Evolutionary conservation across 2,888 invertebrate genomes (phyloP).

Genomic region (Spisula solida): DNA sequence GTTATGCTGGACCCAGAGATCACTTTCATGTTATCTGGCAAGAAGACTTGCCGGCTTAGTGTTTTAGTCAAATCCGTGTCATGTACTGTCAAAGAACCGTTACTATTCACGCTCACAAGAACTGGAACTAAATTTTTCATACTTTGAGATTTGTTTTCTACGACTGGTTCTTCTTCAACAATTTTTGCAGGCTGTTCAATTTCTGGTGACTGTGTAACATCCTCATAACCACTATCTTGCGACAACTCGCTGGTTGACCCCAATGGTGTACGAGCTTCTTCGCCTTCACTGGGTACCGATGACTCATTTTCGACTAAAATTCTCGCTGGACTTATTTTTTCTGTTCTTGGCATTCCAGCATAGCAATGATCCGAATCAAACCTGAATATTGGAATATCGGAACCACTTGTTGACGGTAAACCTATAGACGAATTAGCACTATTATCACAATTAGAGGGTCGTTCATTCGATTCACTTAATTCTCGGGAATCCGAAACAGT

Average conservation of each 20-base stretch:
- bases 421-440: conserved; percentile 47
- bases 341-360: conserved; percentile 65
- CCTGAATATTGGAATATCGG: conserved; percentile 54
- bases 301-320: conserved; percentile 42
- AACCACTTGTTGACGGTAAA: conserved; percentile 38
- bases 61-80: conserved; percentile 56
- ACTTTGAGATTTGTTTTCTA: conserved; percentile 10
- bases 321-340: conserved; percentile 45
- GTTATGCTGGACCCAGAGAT: conserved; percentile 63
- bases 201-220: conserved; percentile 71
- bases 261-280: conserved; percentile 52
- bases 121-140: conserved; percentile 67
- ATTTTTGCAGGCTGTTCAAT: conserved; percentile 27
- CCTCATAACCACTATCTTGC: conserved; percentile 77
- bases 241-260: conserved; percentile 70
- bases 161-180: neutral
- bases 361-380: conserved; percentile 74
- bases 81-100: conserved; percentile 67
- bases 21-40: conserved; percentile 56
- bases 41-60: conserved; percentile 50
- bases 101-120: conserved; percentile 66
- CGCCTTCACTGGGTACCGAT: conserved; percentile 40
- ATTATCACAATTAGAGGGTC: conserved; percentile 48
- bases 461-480: conserved; percentile 45
- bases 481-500: conserved; percentile 44